Evolutionary conservation across 2,888 invertebrate species (phyloP).

Genomic region (Empis stercorea): DNA sequence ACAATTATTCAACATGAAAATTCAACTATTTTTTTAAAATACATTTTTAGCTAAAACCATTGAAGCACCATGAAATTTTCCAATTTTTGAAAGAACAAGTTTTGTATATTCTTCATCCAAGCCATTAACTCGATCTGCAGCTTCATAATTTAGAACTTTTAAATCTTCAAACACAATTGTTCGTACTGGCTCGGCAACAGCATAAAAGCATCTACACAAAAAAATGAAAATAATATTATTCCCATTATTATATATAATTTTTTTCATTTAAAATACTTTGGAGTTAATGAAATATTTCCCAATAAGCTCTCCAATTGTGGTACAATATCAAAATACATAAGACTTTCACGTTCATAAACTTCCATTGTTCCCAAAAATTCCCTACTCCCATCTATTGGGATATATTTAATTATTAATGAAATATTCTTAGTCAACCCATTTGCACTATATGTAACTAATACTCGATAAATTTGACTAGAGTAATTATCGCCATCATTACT

Average conservation of each 20-base stretch:
- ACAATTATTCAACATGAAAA: too few species aligned
- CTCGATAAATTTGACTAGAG: conserved; percentile 12
- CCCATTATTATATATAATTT: too few species aligned
- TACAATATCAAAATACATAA: conserved; percentile 16
- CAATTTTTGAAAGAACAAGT: conserved; percentile 37
- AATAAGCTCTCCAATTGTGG: conserved; percentile 12
- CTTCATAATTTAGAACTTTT: conserved; percentile 30
- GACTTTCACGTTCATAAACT: conserved; percentile 16
- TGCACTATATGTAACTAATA: conserved; percentile 5
- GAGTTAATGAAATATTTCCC: neutral
- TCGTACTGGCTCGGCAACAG: conserved; percentile 6
- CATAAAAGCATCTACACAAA: neutral
- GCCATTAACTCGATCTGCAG: conserved; percentile 37
- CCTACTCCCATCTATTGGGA: conserved; percentile 9
- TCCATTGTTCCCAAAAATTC: conserved; percentile 13
- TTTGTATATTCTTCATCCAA: conserved; percentile 38
- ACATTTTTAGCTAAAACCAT: conserved; percentile 38
- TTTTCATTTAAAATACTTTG: neutral
- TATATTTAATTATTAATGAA: conserved; percentile 14
- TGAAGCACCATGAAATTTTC: conserved; percentile 39
- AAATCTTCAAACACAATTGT: conserved; percentile 22
- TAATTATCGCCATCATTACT: conserved; percentile 14
- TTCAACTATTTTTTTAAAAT: too few species aligned
- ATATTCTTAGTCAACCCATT: neutral
- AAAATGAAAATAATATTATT: too few species aligned